These are phyloP conservation scores for Galerucella nymphaeae DNA, from an alignment of 2,888 invertebrate species.

Conservation along the genomic window DNA sequence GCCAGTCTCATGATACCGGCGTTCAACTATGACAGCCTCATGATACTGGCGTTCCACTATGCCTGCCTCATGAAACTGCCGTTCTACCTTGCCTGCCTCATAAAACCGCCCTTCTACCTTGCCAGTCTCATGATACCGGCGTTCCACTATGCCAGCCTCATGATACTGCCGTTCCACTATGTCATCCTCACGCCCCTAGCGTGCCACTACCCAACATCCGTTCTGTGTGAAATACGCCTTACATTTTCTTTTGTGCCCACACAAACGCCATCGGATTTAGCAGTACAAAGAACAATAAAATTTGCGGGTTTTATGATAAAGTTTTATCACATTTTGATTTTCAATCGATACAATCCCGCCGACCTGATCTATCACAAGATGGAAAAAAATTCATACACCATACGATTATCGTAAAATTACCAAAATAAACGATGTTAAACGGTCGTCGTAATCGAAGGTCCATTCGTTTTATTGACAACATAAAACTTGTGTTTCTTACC, in stretches of 20 bases:
- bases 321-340: background rate
- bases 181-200: too few relatives aligned
- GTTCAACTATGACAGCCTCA: too few relatives aligned
- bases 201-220: too few relatives aligned
- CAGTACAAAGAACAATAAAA: background rate
- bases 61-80: too few relatives aligned
- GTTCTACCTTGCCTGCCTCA: too few relatives aligned
- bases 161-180: too few relatives aligned
- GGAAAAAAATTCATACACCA: background rate
- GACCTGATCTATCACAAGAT: conserved; percentile 3
- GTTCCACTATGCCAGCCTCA: too few relatives aligned
- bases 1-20: too few relatives aligned
- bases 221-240: too few relatives aligned
- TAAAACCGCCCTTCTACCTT: too few relatives aligned
- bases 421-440: conserved; percentile 63
- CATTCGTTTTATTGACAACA: conserved; percentile 92
- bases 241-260: background rate
- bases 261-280: background rate
- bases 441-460: conserved; percentile 75
- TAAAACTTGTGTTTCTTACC: conserved; percentile 98
- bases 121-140: too few relatives aligned
- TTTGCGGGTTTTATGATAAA: background rate
- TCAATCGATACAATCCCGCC: background rate
- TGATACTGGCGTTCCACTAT: too few relatives aligned
- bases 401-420: background rate